Evolutionary conservation across 2,113 vertebrate genomes (phyloP).

Genomic region (Gambusia affinis): DNA sequence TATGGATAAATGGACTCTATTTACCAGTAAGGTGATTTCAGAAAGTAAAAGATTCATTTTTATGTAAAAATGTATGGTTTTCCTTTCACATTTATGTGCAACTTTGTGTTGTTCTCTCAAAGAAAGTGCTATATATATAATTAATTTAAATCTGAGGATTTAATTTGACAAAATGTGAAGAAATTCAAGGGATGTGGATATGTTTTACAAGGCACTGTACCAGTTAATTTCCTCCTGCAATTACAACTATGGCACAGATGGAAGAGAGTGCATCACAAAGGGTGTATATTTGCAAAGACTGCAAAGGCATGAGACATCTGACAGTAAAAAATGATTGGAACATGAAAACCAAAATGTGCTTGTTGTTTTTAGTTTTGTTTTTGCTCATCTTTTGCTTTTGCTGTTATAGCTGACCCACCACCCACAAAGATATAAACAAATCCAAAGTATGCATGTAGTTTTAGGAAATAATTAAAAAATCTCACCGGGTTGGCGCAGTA

Average conservation of each 20-base stretch:
- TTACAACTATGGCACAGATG: too few species aligned
- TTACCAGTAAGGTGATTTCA: background rate
- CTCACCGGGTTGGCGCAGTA: background rate
- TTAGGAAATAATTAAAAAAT: background rate
- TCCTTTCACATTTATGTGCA: background rate
- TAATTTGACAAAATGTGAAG: background rate
- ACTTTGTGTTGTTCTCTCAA: background rate
- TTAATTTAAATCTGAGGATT: background rate
- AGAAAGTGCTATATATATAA: background rate
- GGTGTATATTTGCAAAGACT: slow-evolving; percentile 6
- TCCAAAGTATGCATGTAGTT: slow-evolving; percentile 3
- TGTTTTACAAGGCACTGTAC: background rate
- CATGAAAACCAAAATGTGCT: background rate
- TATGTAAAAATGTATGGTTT: background rate
- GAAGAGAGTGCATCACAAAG: too few species aligned
- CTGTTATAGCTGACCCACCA: background rate
- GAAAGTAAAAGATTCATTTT: too few species aligned
- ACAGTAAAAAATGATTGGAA: background rate
- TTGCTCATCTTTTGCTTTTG: slow-evolving; percentile 3
- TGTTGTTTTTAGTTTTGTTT: background rate
- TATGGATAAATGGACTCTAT: background rate
- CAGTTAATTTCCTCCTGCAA: slow-evolving; percentile 5
- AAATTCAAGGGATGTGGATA: background rate
- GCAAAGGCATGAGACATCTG: background rate
- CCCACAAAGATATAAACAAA: slow-evolving; percentile 2